phyloP scores from a whole-genome alignment of 1,140 invertebrate genomes.

The Diuraphis noxia region DNA sequence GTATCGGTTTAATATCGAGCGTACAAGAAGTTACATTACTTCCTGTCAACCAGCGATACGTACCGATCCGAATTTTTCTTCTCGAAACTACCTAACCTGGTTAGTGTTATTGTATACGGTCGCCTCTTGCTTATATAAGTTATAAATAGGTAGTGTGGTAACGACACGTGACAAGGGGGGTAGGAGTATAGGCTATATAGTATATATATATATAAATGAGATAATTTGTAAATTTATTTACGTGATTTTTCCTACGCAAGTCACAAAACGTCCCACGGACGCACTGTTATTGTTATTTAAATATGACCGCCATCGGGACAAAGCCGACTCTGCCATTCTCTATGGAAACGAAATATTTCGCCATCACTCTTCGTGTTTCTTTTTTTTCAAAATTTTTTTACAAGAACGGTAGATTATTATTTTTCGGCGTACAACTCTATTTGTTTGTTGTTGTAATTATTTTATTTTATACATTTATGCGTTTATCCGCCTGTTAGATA shows the following conservation, averaged over 20 bases:
- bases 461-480: not conserved
- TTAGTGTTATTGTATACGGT: too few relatives aligned
- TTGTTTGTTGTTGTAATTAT: not conserved
- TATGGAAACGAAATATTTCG: not conserved
- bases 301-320: not conserved
- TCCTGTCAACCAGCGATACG: too few relatives aligned
- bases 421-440: not conserved
- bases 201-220: not conserved
- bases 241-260: not conserved
- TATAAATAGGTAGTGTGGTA: not conserved
- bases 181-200: too few relatives aligned
- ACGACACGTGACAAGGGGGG: not conserved
- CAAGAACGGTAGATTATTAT: not conserved
- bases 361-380: not conserved
- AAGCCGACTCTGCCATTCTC: not conserved
- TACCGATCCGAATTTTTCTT: too few relatives aligned
- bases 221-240: not conserved
- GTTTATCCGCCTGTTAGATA: not conserved
- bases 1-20: too few relatives aligned
- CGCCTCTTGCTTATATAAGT: too few relatives aligned
- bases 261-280: not conserved
- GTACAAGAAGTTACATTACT: too few relatives aligned
- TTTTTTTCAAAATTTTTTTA: too few relatives aligned
- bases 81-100: too few relatives aligned
- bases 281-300: not conserved